Percentiles rank a stretch among this genome's conserved stretches.
Conservation (phyloP, 2,888 invertebrate species). For the Machimus rusticus region DNA sequence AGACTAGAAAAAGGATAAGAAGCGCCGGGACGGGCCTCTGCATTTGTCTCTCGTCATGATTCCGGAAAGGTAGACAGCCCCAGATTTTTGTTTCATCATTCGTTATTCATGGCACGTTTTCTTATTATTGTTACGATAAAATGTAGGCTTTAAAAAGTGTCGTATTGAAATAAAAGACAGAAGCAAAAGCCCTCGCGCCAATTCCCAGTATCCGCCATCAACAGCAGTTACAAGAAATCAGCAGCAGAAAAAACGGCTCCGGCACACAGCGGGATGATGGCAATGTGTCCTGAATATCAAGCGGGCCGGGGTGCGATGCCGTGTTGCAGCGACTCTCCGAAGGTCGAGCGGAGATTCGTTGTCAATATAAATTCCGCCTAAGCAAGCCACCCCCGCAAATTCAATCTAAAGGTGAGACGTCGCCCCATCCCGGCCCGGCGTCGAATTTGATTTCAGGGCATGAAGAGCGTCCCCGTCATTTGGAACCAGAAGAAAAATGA, state of each 20-base stretch:
- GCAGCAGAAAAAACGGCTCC: slow-evolving; percentile 10
- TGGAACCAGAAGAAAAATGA: slow-evolving; percentile 36
- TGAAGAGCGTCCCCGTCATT: slow-evolving; percentile 20
- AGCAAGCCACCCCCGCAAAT: slow-evolving; percentile 27
- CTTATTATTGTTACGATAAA: slow-evolving; percentile 49
- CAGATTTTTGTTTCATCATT: slow-evolving; percentile 43
- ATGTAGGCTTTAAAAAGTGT: slow-evolving; percentile 48
- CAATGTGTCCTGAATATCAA: slow-evolving; percentile 33
- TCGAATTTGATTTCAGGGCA: slow-evolving; percentile 29
- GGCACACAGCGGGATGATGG: neutral
- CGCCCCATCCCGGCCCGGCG: neutral
- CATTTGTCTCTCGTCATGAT: slow-evolving; percentile 46
- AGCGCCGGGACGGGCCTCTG: slow-evolving; percentile 20
- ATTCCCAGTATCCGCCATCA: slow-evolving; percentile 24
- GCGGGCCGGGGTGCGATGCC: neutral
- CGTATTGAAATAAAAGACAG: slow-evolving; percentile 48
- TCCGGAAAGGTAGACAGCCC: slow-evolving; percentile 44
- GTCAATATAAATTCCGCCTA: slow-evolving; percentile 38
- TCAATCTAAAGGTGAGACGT: slow-evolving; percentile 40
- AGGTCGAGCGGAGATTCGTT: slow-evolving; percentile 15
- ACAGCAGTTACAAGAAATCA: slow-evolving; percentile 39
- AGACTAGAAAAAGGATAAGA: slow-evolving; percentile 31
- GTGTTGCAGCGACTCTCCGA: neutral
- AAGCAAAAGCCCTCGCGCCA: slow-evolving; percentile 6
- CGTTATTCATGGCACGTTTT: slow-evolving; percentile 48